Evolutionary conservation across 2,888 invertebrate species (phyloP), one percentile per base, ranked within the genome.

Genomic region (Mesodorylaimus sp.): DNA sequence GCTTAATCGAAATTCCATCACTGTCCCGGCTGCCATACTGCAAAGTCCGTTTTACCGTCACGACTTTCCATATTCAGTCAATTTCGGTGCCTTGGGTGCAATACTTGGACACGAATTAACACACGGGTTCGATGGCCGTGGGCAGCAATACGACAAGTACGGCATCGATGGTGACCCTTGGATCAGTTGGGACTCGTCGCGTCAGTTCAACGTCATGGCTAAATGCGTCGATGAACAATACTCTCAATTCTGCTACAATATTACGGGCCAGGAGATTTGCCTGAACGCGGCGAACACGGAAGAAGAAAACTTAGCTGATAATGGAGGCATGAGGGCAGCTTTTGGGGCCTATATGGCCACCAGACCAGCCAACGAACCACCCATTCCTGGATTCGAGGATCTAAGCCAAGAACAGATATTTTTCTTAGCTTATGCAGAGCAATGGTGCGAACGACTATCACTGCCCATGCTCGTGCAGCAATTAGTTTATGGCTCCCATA

Each of bases 301-400:
- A 29, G 65, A 65, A 7, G 69, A 68, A 55, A 68, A 69, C 53
- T 68, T 69, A 25, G 69, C 69, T 0, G 69, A 69, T 55, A 69
- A 69, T 56, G 63, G 66, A 28, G 70, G 70, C 2, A 51, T 68
- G 29, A 67, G 66, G 55, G 61, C 62, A 47, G 63, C 64, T 0
- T 67, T 62, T 52, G 52, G 57, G 56, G 67, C 65, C 56, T 45
- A 29, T 16, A 25, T 29, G 10, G 27, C 5, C 7, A 23, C 19
- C 19, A n/a, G n/a, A n/a, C 7, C 7, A 24, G 45, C 24, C 10
- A 21, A n/a, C n/a, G 23, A 27, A 26, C 52, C 52, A 21, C 55
- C 57, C 1, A 57, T 68, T 5, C 67, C 68, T n/a, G 65, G 63
- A 1, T 51, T 63, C 1, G 62, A 63, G 29, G n/a, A n/a, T n/a